Evolutionary conservation across 2,797 vertebrate genomes (phyloP).

Genomic region (Poeciliopsis turneri): DNA sequence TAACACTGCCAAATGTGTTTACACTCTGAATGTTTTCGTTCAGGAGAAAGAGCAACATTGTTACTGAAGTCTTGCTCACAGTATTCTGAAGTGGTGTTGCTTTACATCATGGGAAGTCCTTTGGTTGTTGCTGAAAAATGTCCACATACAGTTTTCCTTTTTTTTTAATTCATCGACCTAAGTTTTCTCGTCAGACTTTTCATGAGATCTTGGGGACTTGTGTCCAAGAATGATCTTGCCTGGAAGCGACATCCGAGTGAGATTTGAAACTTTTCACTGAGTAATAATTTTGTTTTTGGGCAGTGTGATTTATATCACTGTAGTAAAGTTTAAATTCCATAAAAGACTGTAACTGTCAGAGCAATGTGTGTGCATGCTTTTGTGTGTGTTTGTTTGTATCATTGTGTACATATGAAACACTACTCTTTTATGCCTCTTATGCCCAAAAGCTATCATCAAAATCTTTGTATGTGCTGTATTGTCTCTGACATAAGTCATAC

Average conservation of each 20-base stretch:
- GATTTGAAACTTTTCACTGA: conserved; percentile 56
- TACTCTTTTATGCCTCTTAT: conserved; percentile 61
- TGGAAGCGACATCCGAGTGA: conserved; percentile 54
- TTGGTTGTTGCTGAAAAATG: conserved; percentile 53
- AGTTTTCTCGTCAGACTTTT: conserved; percentile 46
- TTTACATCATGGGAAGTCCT: conserved; percentile 47
- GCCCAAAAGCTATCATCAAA: conserved; percentile 72
- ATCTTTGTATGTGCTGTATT: conserved; percentile 57
- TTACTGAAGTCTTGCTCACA: conserved; percentile 44
- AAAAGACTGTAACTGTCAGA: conserved; percentile 49
- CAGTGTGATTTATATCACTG: conserved; percentile 61
- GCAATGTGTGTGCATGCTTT: conserved; percentile 38
- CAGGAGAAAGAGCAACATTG: conserved; percentile 50
- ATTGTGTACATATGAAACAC: conserved; percentile 47
- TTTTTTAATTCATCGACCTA: conserved; percentile 23
- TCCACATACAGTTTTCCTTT: conserved; percentile 41
- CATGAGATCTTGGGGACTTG: conserved; percentile 57
- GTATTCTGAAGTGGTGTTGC: conserved; percentile 55
- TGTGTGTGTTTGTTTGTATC: conserved; percentile 45
- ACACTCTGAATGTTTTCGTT: conserved; percentile 61
- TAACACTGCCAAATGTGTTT: conserved; percentile 78
- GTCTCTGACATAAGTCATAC: conserved; percentile 75
- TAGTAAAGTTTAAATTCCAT: conserved; percentile 66
- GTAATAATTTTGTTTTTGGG: conserved; percentile 51
- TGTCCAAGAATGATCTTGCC: conserved; percentile 64